These are phyloP conservation scores for Oreotragus oreotragus DNA, from an alignment of 2,113 vertebrate genomes.

Conservation along the genomic window DNA sequence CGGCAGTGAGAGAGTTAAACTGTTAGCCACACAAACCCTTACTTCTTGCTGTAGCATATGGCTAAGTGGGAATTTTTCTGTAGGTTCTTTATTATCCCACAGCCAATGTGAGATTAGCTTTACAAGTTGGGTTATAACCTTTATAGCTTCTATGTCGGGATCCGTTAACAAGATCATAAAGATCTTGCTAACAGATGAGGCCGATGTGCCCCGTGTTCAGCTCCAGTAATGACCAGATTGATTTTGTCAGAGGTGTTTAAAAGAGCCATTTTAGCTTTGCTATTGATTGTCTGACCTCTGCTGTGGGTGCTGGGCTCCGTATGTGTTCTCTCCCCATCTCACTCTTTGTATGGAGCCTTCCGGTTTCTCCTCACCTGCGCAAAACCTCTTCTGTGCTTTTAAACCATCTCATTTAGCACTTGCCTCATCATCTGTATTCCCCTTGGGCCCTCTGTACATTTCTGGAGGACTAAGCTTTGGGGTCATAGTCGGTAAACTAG, in stretches of 20 bases:
- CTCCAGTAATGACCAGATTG: slow-evolving; percentile 27
- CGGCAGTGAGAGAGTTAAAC: background rate
- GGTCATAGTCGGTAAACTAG: background rate
- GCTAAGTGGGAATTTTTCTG: slow-evolving; percentile 37
- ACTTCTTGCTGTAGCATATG: background rate
- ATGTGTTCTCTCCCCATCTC: background rate
- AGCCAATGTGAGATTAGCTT: slow-evolving; percentile 61
- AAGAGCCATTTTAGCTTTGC: slow-evolving; percentile 40
- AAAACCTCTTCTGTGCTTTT: background rate
- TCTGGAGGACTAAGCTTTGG: background rate
- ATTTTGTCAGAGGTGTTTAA: slow-evolving; percentile 42
- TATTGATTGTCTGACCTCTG: slow-evolving; percentile 18
- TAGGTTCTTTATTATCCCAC: slow-evolving; percentile 53
- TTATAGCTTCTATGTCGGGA: slow-evolving; percentile 37
- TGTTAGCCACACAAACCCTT: background rate
- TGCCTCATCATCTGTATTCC: background rate
- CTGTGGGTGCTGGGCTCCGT: background rate
- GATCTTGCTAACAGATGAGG: slow-evolving; percentile 47
- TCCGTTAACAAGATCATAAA: slow-evolving; percentile 63
- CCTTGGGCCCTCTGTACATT: background rate
- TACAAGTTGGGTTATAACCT: slow-evolving; percentile 66
- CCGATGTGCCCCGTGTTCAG: slow-evolving; percentile 32
- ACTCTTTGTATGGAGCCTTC: background rate
- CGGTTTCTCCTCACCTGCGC: background rate
- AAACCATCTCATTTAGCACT: background rate